Evolutionary conservation across 2,797 vertebrate species (phyloP).

Genomic region (Chelon labrosus): DNA sequence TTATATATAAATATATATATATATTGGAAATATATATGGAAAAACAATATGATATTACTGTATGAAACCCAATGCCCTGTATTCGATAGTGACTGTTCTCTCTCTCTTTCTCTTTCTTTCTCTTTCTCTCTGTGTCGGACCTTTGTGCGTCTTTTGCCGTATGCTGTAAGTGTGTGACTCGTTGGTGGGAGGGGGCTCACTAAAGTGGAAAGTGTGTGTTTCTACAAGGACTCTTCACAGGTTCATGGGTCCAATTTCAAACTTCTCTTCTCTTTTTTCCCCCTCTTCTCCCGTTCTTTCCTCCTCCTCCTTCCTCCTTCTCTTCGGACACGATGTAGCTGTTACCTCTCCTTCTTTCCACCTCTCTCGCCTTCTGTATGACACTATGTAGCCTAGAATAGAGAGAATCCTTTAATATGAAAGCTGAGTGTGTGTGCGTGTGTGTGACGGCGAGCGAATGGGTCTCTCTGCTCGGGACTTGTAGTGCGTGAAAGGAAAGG

Average conservation of each 20-base stretch:
- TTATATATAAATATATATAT: slow-evolving; percentile 79
- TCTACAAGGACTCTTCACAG: slow-evolving; percentile 79
- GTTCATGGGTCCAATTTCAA: slow-evolving; percentile 82
- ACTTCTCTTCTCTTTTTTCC: slow-evolving; percentile 61
- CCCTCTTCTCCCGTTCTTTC: slow-evolving; percentile 59
- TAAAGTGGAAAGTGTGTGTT: slow-evolving; percentile 52
- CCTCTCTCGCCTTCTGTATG: slow-evolving; percentile 79
- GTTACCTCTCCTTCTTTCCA: slow-evolving; percentile 70
- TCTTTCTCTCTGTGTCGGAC: slow-evolving; percentile 79
- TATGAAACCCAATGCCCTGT: slow-evolving; percentile 86
- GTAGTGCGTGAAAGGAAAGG: slow-evolving; percentile 41
- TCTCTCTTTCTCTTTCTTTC: slow-evolving; percentile 69
- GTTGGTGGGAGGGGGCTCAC: slow-evolving; percentile 68
- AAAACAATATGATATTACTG: slow-evolving; percentile 85
- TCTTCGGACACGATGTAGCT: slow-evolving; percentile 80
- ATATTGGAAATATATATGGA: slow-evolving; percentile 87
- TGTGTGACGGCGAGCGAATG: slow-evolving; percentile 25
- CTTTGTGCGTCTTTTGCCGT: slow-evolving; percentile 79
- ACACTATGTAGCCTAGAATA: slow-evolving; percentile 83
- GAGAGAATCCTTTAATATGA: slow-evolving; percentile 76
- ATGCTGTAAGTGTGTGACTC: slow-evolving; percentile 76
- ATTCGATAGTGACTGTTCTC: slow-evolving; percentile 88
- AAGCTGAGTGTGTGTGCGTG: slow-evolving; percentile 36
- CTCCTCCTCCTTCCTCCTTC: slow-evolving; percentile 28
- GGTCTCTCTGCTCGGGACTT: slow-evolving; percentile 46